Base-by-base conservation (phyloP, 1,140 invertebrate species). In the Scaptomyza graminum region DNA sequence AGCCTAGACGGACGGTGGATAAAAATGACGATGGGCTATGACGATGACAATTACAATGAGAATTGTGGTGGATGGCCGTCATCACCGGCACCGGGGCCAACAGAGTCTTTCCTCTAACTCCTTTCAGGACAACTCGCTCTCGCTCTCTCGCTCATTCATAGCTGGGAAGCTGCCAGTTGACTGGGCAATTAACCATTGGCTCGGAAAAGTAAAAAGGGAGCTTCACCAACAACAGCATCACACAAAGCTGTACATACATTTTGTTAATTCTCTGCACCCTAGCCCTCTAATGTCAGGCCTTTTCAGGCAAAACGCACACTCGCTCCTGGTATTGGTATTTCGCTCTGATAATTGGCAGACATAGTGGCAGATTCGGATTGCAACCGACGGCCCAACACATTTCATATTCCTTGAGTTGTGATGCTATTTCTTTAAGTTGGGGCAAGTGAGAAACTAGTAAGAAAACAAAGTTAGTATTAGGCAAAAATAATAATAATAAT, bases 131-230 rank as follows among this genome's bases (percentile, higher is more conserved):
- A 66, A 69, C 62, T 67, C 18, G 18, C 52, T 64, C 50, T 66
- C 47, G 50, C 13, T 59, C 52, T 64, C 50, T 66, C 47, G 50
- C 13, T 59, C 47, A 43, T 44, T 63, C 39, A 44, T 69, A 65
- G 78, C 52, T 59, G 47, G 47, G 61, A 34, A 57, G 55, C 72
- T 79, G 73, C 69, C 84, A 89, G 84, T 88, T 88, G 84, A 88
- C 73, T 88, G 84, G 66, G 69, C 83, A 88, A 88, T 88, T 83
- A 83, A 68, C 52, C 69, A 79, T 72, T 76, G 79, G 64, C 22
- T 75, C 52, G 83, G 84, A 88, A 88, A 89, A 79, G 84, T 37
- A 88, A 88, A 79, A 79, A 77, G 83, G 83, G 75, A 88, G 76
- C 69, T 79, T 76, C 46, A 76, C 63, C 65, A 57, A 25, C 65